Evolutionary conservation across 2,797 vertebrate species (phyloP).

Genomic region (Prionace glauca): DNA sequence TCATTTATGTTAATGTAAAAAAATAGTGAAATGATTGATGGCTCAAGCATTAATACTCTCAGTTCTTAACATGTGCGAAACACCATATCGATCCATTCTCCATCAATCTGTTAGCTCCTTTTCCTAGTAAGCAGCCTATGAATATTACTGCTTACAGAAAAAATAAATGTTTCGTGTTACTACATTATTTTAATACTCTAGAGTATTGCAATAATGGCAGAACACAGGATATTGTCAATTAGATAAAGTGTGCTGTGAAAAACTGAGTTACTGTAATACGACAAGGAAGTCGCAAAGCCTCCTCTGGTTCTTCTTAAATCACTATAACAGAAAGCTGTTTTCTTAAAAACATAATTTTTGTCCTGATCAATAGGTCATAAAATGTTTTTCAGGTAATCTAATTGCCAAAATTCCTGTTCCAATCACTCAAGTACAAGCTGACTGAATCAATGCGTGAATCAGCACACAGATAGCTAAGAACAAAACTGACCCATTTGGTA

Average conservation of each 20-base stretch:
- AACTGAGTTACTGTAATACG: not conserved
- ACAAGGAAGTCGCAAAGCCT: not conserved
- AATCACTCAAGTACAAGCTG: not conserved
- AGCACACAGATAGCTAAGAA: not conserved
- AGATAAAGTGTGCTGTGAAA: not conserved
- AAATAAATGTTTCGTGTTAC: not conserved
- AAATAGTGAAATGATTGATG: not conserved
- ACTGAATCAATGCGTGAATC: not conserved
- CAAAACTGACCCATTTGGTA: not conserved
- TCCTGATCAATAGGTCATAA: not conserved
- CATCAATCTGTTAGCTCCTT: not conserved
- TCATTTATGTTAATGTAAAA: not conserved
- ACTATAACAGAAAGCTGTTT: not conserved
- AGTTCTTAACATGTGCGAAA: not conserved
- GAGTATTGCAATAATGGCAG: not conserved
- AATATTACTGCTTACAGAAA: not conserved
- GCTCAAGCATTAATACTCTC: not conserved
- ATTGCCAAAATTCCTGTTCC: not conserved
- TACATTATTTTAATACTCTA: constrained; percentile 16
- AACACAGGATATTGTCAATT: not conserved
- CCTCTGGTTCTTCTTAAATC: not conserved
- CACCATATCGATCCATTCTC: not conserved
- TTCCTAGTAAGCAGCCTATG: not conserved
- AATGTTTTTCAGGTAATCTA: not conserved
- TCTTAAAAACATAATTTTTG: not conserved